Evolutionary conservation across 2,113 vertebrate species (phyloP).

Genomic region (Pelodiscus sinensis): DNA sequence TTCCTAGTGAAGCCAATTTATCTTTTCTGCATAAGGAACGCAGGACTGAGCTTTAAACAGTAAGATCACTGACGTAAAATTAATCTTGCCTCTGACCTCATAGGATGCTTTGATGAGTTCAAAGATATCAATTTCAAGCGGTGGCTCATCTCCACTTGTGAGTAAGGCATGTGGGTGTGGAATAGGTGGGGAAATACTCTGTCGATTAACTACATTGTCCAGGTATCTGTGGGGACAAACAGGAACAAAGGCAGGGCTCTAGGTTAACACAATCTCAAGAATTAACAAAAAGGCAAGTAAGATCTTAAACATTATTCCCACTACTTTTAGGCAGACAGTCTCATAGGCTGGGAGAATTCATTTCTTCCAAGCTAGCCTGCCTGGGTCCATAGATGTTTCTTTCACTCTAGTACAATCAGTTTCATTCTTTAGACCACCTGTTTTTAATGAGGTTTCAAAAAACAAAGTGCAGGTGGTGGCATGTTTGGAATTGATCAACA

Average conservation of each 20-base stretch:
- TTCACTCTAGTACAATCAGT: neutral
- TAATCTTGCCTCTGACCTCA: slow-evolving; percentile 80
- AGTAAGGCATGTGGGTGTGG: slow-evolving; percentile 92
- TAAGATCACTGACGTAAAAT: neutral
- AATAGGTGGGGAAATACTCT: slow-evolving; percentile 88
- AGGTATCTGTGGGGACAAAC: slow-evolving; percentile 83
- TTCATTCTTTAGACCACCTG: neutral
- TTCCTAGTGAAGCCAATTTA: neutral
- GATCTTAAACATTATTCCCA: neutral
- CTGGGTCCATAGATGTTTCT: neutral
- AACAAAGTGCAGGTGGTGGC: neutral
- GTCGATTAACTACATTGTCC: slow-evolving; percentile 94
- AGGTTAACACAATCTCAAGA: neutral
- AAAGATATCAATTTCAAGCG: slow-evolving; percentile 91
- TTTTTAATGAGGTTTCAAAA: neutral
- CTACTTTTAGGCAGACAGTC: neutral
- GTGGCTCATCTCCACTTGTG: slow-evolving; percentile 89
- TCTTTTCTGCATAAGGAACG: neutral
- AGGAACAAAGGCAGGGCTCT: slow-evolving; percentile 2
- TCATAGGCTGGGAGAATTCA: neutral
- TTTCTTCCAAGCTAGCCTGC: neutral
- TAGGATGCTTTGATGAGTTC: slow-evolving; percentile 94
- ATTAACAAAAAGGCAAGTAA: neutral
- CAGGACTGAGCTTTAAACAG: neutral
- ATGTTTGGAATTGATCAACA: neutral